Evolutionary conservation across 2,113 vertebrate species (phyloP).

Genomic region (Rhea pennata): DNA sequence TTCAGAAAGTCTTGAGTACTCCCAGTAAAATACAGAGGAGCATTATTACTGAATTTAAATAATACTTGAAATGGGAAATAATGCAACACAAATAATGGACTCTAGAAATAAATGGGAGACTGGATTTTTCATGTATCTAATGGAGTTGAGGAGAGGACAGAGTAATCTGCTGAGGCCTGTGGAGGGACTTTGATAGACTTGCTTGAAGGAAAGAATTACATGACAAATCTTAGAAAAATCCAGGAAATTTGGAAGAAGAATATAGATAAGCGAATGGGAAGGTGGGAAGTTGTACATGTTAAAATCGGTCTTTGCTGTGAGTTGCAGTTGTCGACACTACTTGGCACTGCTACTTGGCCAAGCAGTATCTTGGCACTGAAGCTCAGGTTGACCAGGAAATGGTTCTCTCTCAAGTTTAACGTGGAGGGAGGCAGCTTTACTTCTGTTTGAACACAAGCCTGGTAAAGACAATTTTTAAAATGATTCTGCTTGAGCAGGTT

Average conservation of each 20-base stretch:
- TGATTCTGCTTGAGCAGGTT: conserved; percentile 31
- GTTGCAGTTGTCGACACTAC: background rate
- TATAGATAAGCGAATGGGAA: background rate
- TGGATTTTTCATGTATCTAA: background rate
- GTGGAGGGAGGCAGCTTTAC: background rate
- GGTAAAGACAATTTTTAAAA: background rate
- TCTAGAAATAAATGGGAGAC: background rate
- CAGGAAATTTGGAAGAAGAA: background rate
- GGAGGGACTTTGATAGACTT: background rate
- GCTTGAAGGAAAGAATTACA: fast-evolving
- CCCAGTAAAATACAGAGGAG: background rate
- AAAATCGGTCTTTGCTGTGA: background rate
- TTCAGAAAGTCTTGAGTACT: background rate
- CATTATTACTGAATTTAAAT: background rate
- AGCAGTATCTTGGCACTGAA: background rate
- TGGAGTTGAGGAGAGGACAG: background rate
- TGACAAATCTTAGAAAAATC: background rate
- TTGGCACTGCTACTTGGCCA: no score
- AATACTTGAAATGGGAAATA: background rate
- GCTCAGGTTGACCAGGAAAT: conserved; percentile 53
- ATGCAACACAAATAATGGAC: no score
- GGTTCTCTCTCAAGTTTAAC: background rate
- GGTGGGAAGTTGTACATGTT: background rate
- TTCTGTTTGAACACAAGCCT: conserved; percentile 16
- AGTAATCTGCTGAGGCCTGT: background rate